A percentile compares a stretch with the other conserved stretches of the same genome.
Conservation (phyloP, 1,140 invertebrate species). For the Helicoverpa zea region DNA sequence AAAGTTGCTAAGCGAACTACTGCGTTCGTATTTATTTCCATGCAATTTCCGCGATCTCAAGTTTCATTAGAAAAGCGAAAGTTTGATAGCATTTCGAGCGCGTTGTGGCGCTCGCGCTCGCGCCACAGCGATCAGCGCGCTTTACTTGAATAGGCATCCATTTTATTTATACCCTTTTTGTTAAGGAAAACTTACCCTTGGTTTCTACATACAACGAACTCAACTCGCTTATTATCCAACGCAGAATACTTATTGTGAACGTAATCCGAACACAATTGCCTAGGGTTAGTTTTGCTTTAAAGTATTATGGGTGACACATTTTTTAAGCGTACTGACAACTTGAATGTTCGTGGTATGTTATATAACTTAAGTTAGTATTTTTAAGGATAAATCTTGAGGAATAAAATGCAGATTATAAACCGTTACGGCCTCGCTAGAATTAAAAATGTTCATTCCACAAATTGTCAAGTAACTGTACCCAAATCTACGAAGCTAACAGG, state of each 20-base stretch:
- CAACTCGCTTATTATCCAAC: conserved; percentile 39
- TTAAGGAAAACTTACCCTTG: conserved; percentile 55
- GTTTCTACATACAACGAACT: conserved; percentile 52
- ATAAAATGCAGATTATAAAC: too few relatives aligned
- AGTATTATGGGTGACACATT: neutral
- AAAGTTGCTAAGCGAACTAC: conserved; percentile 72
- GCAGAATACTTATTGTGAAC: neutral
- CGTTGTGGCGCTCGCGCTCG: conserved; percentile 53
- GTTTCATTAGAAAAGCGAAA: conserved; percentile 74
- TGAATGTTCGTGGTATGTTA: neutral
- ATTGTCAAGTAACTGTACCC: neutral
- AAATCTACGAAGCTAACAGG: neutral
- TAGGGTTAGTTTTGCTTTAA: neutral
- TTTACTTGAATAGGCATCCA: conserved; percentile 55
- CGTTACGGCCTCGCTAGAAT: too few relatives aligned
- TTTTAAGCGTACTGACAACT: conserved; percentile 3
- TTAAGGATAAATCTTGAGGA: too few relatives aligned
- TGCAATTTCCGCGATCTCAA: conserved; percentile 71
- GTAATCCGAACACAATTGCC: neutral
- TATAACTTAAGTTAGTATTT: too few relatives aligned
- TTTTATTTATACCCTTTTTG: conserved; percentile 61
- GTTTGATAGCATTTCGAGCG: conserved; percentile 65
- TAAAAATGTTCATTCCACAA: too few relatives aligned
- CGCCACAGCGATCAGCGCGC: conserved; percentile 53
- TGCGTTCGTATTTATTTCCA: conserved; percentile 74